Evolutionary conservation across 2,797 vertebrate species (phyloP).

Genomic region (Garrulus glandarius): DNA sequence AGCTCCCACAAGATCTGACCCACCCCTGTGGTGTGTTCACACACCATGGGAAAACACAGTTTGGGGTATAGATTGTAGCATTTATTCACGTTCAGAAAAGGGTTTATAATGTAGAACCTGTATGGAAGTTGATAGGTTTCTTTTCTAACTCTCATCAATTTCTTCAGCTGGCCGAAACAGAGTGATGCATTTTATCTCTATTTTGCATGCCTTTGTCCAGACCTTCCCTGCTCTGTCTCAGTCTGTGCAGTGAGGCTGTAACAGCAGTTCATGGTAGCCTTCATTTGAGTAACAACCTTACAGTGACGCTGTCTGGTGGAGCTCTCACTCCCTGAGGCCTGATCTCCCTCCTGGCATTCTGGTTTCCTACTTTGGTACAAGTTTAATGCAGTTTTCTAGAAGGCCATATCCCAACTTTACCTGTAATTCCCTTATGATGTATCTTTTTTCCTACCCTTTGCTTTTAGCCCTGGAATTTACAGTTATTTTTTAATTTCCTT

Average conservation of each 20-base stretch:
- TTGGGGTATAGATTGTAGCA: neutral
- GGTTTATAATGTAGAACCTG: too few relatives aligned
- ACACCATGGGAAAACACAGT: too few relatives aligned
- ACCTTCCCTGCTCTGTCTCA: neutral
- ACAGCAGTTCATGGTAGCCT: neutral
- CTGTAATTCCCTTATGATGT: neutral
- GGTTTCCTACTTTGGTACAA: neutral
- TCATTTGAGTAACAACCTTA: neutral
- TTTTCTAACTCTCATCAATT: too few relatives aligned
- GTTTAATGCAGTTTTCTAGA: neutral
- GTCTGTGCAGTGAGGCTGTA: too few relatives aligned
- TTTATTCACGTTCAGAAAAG: too few relatives aligned
- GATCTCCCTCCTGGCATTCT: neutral
- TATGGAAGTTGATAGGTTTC: too few relatives aligned
- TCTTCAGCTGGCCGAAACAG: too few relatives aligned
- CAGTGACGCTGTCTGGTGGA: neutral
- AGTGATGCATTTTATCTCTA: too few relatives aligned
- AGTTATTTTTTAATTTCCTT: neutral
- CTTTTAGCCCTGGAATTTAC: neutral
- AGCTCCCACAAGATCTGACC: too few relatives aligned
- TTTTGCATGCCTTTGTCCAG: neutral
- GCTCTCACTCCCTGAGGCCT: neutral
- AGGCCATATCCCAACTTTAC: neutral
- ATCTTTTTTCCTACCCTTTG: neutral
- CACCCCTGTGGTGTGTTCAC: too few relatives aligned